Conservation (phyloP, 30 jellyfish, hydroid and myxozoan genomes). For the Hydractinia echinata region DNA sequence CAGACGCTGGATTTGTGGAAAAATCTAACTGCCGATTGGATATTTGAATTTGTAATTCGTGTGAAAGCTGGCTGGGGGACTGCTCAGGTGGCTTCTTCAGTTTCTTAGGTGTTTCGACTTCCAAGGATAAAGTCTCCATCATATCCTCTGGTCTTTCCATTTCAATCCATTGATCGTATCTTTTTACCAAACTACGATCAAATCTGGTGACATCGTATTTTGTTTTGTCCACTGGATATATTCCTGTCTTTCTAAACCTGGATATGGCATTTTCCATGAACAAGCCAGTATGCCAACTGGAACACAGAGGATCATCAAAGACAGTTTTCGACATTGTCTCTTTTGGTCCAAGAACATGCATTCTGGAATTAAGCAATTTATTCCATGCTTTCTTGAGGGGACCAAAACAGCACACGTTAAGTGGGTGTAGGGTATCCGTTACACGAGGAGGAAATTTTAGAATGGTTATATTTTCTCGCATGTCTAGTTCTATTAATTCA, state of each 20-base stretch:
- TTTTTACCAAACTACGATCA: constrained; percentile 1
- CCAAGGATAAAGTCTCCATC: neutral
- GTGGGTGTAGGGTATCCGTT: constrained; percentile 27
- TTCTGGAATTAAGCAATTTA: constrained; percentile 9
- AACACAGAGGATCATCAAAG: constrained; percentile 31
- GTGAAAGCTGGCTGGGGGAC: too few relatives aligned
- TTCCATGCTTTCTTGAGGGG: constrained; percentile 30
- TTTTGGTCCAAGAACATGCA: constrained; percentile 26
- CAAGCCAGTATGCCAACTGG: constrained; percentile 38
- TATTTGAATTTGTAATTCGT: too few relatives aligned
- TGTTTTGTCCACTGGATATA: constrained; percentile 29
- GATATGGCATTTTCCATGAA: constrained; percentile 26
- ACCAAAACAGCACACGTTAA: constrained; percentile 32
- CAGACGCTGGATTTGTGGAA: too few relatives aligned
- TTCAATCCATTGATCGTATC: constrained; percentile 30
- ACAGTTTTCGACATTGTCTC: constrained; percentile 29
- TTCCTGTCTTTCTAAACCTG: constrained; percentile 27
- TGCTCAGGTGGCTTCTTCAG: too few relatives aligned
- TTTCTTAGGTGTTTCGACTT: constrained; percentile 26
- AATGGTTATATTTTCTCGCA: constrained; percentile 25
- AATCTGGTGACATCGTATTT: constrained; percentile 26
- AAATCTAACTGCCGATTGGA: too few relatives aligned
- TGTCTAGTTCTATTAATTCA: constrained; percentile 16
- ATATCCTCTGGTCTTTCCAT: constrained; percentile 41
- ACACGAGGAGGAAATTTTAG: constrained; percentile 42